Base-by-base conservation (phyloP, 2,888 invertebrate genomes). In the Dermolepida albohirtum region DNA sequence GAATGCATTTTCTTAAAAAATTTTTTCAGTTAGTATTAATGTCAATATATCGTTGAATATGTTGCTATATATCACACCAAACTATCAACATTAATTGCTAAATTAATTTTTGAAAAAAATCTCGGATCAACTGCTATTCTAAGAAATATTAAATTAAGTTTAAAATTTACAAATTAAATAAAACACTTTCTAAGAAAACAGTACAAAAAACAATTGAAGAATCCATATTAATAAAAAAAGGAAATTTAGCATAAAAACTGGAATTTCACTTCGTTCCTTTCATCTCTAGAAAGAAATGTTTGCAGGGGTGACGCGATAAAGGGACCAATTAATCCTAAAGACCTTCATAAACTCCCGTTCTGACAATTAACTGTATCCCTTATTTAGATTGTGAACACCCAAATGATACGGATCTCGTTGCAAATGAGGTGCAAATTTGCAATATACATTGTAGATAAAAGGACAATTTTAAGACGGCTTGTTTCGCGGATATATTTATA, bases 251-350 rank as follows among this genome's bases (percentile, higher is more conserved):
- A 11, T n/a, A 49, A 49, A 47, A 49, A 49, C 49, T 22, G 11
- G 22, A 49, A n/a, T 22, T 16, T 49, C 49, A 5, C 5, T 34
- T 8, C 34, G 10, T 11, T 11, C 47, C 44, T 62, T 27, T 49
- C 39, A 62, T 62, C 47, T 34, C 44, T 47, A 6, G 29, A 34
- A 62, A 62, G 59, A 62, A 62, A 62, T n/a, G 34, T 62, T 62
- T 44, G 16, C 34, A 47, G 47, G 59, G 59, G 59, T 47, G 17
- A 14, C 43, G 22, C 34, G 16, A 62, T 47, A 47, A 62, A 62
- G 59, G 49, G 29, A 29, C 59, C 59, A 62, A 62, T 62, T 62
- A 62, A 62, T 62, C 49, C 59, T 47, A 39, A 62, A 62, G 47
- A 47, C 34, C 34, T 62, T 47, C 47, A 59, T 59, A 59, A 59